These are phyloP conservation scores for Holotrichia oblita DNA, from an alignment of 1,140 invertebrate genomes.

Conservation along the genomic window DNA sequence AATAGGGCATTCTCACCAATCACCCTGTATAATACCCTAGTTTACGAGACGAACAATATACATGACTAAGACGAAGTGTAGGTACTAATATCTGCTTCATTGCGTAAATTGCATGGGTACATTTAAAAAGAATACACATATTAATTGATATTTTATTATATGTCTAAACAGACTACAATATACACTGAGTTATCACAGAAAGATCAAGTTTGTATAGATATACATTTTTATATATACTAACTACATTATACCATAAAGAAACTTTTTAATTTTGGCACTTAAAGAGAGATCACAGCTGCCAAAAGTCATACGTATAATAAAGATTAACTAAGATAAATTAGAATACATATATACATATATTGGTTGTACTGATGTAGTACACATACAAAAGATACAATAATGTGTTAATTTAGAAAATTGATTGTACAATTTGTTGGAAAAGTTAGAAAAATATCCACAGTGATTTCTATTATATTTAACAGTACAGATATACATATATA, in stretches of 20 bases:
- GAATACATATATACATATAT: not conserved
- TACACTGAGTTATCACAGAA: conserved; percentile 38
- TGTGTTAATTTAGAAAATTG: conserved; percentile 10
- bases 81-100: too few relatives aligned
- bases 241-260: not conserved
- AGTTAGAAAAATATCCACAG: conserved; percentile 30
- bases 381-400: not conserved
- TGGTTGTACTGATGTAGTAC: not conserved
- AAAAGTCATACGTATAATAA: conserved; percentile 18
- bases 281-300: conserved; percentile 39
- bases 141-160: conserved; percentile 21
- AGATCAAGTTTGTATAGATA: conserved; percentile 33
- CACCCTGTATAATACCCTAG: too few relatives aligned
- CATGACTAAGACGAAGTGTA: too few relatives aligned
- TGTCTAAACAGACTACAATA: conserved; percentile 21
- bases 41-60: too few relatives aligned
- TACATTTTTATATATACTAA: conserved; percentile 24
- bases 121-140: not conserved
- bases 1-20: too few relatives aligned
- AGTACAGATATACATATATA: not conserved
- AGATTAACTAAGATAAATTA: not conserved
- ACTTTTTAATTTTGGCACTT: conserved; percentile 34
- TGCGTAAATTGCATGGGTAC: too few relatives aligned
- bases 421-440: conserved; percentile 24
- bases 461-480: conserved; percentile 10